These are phyloP conservation scores for Lacerta bilineata DNA, from an alignment of 2,797 vertebrate species.

Conservation along the genomic window DNA sequence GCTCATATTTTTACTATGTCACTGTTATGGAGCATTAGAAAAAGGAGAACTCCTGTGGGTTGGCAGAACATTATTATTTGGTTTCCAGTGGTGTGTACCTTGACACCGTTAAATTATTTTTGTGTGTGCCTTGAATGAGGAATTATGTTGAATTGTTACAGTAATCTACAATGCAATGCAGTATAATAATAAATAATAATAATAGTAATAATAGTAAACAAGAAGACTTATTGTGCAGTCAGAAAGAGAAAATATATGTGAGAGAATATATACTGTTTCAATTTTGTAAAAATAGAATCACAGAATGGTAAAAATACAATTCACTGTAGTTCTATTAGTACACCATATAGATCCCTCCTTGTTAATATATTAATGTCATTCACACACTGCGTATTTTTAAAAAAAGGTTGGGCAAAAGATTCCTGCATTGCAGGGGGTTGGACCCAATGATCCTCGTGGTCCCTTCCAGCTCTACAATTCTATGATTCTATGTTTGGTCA, in stretches of 20 bases:
- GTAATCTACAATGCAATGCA: background rate
- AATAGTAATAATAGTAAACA: background rate
- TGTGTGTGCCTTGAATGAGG: slow-evolving; percentile 18
- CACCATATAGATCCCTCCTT: too few species aligned
- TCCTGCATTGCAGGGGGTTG: too few species aligned
- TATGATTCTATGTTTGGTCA: background rate
- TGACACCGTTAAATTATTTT: slow-evolving; percentile 35
- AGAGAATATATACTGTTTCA: background rate
- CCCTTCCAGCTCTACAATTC: too few species aligned
- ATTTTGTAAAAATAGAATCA: slow-evolving; percentile 12
- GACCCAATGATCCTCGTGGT: too few species aligned
- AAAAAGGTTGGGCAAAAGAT: too few species aligned
- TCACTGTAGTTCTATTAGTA: background rate
- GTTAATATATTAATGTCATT: background rate
- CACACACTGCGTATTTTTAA: background rate
- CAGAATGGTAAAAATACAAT: background rate
- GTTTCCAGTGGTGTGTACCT: background rate
- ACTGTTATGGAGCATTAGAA: slow-evolving; percentile 41
- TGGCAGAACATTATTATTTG: slow-evolving; percentile 8
- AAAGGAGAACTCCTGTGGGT: slow-evolving; percentile 29
- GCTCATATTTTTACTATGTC: slow-evolving; percentile 34
- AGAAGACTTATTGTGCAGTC: slow-evolving; percentile 3
- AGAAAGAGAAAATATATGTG: background rate
- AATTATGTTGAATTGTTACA: slow-evolving; percentile 18
- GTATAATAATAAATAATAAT: background rate